A percentile compares a stretch with the other conserved stretches of the same genome.
Evolutionary conservation across 2,888 invertebrate species (phyloP).

Genomic region (Cristatella mucedo): DNA sequence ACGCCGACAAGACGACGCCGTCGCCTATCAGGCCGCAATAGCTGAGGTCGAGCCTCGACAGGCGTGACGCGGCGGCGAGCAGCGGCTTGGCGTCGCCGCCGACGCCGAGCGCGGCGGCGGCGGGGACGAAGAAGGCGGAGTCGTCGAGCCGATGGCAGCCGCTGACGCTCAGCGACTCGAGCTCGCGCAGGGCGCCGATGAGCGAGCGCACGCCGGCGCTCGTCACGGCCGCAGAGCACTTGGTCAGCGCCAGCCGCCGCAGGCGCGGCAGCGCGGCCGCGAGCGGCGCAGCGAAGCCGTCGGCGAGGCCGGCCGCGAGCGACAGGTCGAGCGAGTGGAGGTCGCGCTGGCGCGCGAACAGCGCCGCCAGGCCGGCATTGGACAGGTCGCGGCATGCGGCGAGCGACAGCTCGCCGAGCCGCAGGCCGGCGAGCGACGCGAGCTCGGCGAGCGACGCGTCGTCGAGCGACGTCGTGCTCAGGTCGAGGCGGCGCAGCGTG

Average conservation of each 20-base stretch:
- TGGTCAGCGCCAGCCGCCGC: conserved; percentile 47
- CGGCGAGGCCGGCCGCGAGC: conserved; percentile 50
- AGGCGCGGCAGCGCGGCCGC: conserved; percentile 46
- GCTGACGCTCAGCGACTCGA: too few species aligned
- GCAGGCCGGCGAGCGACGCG: conserved; percentile 43
- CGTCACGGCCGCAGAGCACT: too few species aligned
- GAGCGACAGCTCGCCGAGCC: conserved; percentile 44
- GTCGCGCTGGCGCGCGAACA: conserved; percentile 45
- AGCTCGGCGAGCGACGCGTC: conserved; percentile 47
- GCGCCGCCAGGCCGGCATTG: conserved; percentile 44
- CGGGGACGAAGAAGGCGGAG: too few species aligned
- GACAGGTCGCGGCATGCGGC: conserved; percentile 50
- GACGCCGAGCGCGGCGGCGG: conserved; percentile 49
- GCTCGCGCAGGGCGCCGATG: too few species aligned
- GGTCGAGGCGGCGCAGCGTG: conserved; percentile 47
- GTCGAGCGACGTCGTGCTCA: conserved; percentile 54
- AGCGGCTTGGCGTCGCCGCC: conserved; percentile 49
- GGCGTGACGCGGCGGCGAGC: conserved; percentile 43
- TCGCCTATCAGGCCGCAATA: conserved; percentile 44
- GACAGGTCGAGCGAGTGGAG: conserved; percentile 49
- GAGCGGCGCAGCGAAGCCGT: conserved; percentile 48
- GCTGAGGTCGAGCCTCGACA: conserved; percentile 26
- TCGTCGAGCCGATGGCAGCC: too few species aligned
- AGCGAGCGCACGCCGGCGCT: too few species aligned
- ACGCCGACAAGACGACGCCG: conserved; percentile 47